Evolutionary conservation across 2,797 vertebrate genomes (phyloP).

Genomic region (Catharus ustulatus): DNA sequence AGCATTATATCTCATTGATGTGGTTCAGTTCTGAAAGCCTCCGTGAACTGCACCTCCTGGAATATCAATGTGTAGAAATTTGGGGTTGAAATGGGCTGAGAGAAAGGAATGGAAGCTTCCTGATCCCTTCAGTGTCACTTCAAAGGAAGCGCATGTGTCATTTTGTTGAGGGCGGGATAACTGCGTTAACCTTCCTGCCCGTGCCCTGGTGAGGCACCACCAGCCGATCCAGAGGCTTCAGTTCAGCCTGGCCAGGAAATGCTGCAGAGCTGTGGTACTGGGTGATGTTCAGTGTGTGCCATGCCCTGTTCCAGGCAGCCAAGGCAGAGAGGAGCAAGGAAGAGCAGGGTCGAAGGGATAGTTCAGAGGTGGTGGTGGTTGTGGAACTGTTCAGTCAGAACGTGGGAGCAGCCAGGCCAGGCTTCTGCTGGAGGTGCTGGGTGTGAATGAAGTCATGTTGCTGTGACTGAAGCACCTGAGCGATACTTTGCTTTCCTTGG

Average conservation of each 20-base stretch:
- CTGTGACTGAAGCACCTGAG: background rate
- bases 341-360: background rate
- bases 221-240: background rate
- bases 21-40: background rate
- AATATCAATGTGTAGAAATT: background rate
- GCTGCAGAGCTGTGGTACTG: background rate
- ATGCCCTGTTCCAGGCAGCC: background rate
- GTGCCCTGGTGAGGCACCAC: background rate
- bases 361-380: background rate
- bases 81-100: background rate
- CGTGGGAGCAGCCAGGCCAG: rapidly evolving
- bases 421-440: background rate
- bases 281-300: background rate
- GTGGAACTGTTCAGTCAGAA: background rate
- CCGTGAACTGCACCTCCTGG: background rate
- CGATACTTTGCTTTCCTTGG: background rate
- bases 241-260: background rate
- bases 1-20: background rate
- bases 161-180: background rate
- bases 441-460: rapidly evolving
- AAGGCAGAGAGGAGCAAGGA: background rate
- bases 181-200: background rate
- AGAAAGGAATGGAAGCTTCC: background rate
- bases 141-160: background rate
- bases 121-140: background rate